Conservation (phyloP, 2,113 vertebrate genomes). For the Procavia capensis region DNA sequence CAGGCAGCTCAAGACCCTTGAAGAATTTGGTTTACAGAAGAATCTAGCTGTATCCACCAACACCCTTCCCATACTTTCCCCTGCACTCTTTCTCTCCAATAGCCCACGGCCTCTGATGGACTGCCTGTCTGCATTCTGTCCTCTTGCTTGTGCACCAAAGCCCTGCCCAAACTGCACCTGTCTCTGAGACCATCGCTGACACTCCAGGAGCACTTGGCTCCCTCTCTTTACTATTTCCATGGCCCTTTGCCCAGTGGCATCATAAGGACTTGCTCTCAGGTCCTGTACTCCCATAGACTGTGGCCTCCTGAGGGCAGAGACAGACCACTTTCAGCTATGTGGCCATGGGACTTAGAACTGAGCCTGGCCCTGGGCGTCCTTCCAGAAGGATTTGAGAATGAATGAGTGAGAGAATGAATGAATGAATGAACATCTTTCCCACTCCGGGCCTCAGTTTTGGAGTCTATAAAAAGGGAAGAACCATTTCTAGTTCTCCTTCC, state of each 20-base stretch:
- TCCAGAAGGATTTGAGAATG: neutral
- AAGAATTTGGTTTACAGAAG: neutral
- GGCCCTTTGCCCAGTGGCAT: neutral
- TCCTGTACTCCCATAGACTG: neutral
- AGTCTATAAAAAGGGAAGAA: conserved; percentile 28
- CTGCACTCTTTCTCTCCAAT: neutral
- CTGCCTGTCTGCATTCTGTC: neutral
- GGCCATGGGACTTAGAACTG: neutral
- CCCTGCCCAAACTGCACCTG: neutral
- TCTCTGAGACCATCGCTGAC: neutral
- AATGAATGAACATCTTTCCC: neutral
- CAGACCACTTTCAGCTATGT: neutral
- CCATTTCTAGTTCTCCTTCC: neutral
- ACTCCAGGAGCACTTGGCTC: no score
- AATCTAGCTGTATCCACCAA: neutral
- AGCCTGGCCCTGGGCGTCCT: neutral
- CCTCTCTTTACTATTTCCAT: accelerated
- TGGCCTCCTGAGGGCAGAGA: neutral
- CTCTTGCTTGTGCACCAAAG: neutral
- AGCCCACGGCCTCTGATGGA: neutral
- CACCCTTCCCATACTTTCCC: neutral
- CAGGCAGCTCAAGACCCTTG: neutral
- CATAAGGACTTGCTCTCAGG: neutral
- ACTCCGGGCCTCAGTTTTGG: conserved; percentile 9
- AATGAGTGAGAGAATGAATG: neutral